A percentile compares a stretch with the other conserved stretches of the same genome.
phyloP scores from a whole-genome alignment of 2,888 invertebrate genomes.

The Phlogophora meticulosa region DNA sequence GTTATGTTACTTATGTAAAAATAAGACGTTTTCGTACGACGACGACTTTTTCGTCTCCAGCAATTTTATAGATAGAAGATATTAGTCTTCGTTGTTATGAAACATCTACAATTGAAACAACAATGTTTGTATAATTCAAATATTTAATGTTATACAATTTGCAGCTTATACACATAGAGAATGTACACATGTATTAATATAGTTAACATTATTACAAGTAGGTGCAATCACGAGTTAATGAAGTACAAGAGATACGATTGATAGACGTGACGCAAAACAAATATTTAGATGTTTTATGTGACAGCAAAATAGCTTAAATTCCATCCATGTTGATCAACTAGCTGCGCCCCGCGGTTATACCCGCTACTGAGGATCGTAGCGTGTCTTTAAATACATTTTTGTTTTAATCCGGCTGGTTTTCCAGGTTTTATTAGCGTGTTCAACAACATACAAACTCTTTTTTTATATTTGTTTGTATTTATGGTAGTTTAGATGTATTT shows the following conservation, averaged over 20 bases:
- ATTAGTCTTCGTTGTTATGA: background rate
- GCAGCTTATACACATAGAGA: conserved; percentile 81
- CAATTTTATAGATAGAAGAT: too few species aligned
- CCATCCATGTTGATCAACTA: background rate
- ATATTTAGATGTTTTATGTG: conserved; percentile 43
- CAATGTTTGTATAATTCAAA: conserved; percentile 70
- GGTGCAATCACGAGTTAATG: conserved; percentile 58
- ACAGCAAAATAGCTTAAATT: conserved; percentile 49
- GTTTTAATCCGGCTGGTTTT: too few species aligned
- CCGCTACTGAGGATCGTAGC: too few species aligned
- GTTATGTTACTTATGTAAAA: too few species aligned
- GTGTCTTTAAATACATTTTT: too few species aligned
- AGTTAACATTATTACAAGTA: conserved; percentile 76
- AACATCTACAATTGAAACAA: conserved; percentile 15
- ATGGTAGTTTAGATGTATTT: background rate
- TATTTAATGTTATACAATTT: conserved; percentile 87
- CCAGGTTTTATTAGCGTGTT: too few species aligned
- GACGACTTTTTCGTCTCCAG: too few species aligned
- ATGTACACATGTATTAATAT: conserved; percentile 79
- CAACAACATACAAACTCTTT: too few species aligned
- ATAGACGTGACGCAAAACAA: conserved; percentile 34
- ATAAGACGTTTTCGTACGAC: too few species aligned
- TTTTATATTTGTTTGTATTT: too few species aligned
- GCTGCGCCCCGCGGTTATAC: too few species aligned
- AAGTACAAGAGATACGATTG: conserved; percentile 29